Evolutionary conservation across 2,113 vertebrate species (phyloP).

Genomic region (Engystomops pustulosus): DNA sequence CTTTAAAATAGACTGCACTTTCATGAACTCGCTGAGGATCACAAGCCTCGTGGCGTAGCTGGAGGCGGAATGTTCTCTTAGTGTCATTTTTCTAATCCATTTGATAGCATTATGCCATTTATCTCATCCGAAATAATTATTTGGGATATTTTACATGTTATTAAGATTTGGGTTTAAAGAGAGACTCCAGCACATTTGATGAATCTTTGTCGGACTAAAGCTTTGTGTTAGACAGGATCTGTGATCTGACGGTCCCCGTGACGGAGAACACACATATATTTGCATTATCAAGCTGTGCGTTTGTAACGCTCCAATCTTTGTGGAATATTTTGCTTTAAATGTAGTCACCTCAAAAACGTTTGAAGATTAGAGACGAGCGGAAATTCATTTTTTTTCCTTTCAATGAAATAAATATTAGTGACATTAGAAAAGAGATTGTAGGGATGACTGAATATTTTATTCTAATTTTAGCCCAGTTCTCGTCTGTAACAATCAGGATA

Average conservation of each 20-base stretch:
- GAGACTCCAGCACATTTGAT: not conserved
- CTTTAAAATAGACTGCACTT: conserved; percentile 3
- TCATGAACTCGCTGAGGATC: conserved; percentile 1
- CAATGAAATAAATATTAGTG: not conserved
- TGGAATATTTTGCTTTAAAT: conserved; percentile 10
- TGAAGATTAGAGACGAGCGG: not conserved
- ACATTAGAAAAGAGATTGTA: not conserved
- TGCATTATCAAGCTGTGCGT: conserved; percentile 30
- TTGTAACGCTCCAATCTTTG: not conserved
- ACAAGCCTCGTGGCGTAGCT: not conserved
- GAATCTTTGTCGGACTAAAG: not conserved
- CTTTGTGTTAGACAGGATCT: conserved; percentile 13
- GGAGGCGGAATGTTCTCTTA: not conserved
- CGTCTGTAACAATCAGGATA: no score
- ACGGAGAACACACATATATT: conserved; percentile 38
- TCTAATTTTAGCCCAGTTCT: no score
- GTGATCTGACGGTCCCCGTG: conserved; percentile 1
- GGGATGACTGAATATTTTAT: not conserved
- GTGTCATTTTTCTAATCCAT: not conserved
- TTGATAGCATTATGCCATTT: conserved; percentile 16
- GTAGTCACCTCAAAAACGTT: not conserved
- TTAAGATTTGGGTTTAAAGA: conserved; percentile 7
- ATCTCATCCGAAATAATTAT: conserved; percentile 23
- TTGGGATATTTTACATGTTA: conserved; percentile 29
- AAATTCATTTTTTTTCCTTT: not conserved